Evolutionary conservation across 2,113 vertebrate genomes (phyloP), one percentile per base, ranked within the genome.

Genomic region (Notechis scutatus): DNA sequence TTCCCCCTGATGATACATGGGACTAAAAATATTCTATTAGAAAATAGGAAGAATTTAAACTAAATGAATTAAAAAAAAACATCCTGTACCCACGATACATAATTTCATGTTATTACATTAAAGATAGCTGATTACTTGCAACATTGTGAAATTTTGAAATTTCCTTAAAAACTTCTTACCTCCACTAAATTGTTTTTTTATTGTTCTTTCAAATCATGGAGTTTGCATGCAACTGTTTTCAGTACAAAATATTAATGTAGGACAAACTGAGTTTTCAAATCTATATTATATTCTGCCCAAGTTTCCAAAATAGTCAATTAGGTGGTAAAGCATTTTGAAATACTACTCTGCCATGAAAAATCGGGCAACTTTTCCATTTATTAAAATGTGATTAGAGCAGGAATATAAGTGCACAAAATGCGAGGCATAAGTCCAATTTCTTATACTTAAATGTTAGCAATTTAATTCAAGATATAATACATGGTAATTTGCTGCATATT

Each of bases 401-500:
- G 18, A 56, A 47, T 50, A 57, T 69, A 92, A 92, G 14, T 1
- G n/a, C 39, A 88, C 85, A n/a, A 95, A 92, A 94, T 34, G 39
- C 90, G 89, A 54, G 89, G 11, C 90, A 57, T 87, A 94, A 94
- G 45, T 93, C 5, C 34, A 81, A 91, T 96, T 7, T 93, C 95
- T 94, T 91, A 95, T 47, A 93, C 87, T 91, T 86, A 34, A 85
- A 85, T 92, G 74, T 91, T 56, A 45, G 23, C 94, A 95, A 54
- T 93, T 92, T 91, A 95, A 93, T n/a, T 52, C 18, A 74, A 89
- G 9, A 34, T 52, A 87, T 91, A 95, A 85, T 88, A 94, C 93
- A 91, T 92, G 88, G 91, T 92, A 94, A 91, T 92, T 94, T 90
- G 87, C 92, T 94, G 90, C 90, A 94, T 91, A 54, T 88, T 94